phyloP scores from a whole-genome alignment of 2,888 invertebrate genomes.

The Chymomyza amoena region DNA sequence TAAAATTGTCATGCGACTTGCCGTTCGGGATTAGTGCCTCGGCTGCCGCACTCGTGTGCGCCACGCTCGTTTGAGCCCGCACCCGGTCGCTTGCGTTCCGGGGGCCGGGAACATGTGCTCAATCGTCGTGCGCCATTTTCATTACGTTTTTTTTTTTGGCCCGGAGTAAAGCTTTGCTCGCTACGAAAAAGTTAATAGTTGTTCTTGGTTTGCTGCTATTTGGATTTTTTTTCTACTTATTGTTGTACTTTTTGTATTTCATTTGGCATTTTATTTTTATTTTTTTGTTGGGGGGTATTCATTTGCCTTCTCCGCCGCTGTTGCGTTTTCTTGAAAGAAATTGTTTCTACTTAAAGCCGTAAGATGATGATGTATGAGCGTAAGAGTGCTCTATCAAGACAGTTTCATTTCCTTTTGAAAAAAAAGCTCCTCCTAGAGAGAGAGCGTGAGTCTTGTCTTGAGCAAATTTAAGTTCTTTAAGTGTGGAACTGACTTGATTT shows the following conservation, averaged over 20 bases:
- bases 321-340: not conserved
- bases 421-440: no score
- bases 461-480: no score
- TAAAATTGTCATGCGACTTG: constrained; percentile 70
- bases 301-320: no score
- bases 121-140: constrained; percentile 63
- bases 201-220: constrained; percentile 15
- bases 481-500: no score
- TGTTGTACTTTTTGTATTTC: not conserved
- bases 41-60: constrained; percentile 2
- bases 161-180: constrained; percentile 12
- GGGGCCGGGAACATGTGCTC: not conserved
- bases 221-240: not conserved
- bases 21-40: constrained; percentile 61
- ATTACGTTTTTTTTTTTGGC: constrained; percentile 52
- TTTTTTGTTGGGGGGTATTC: not conserved
- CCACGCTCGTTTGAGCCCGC: not conserved
- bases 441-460: no score
- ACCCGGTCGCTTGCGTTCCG: not conserved
- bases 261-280: not conserved
- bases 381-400: not conserved
- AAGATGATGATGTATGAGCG: not conserved
- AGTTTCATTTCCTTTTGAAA: not conserved
- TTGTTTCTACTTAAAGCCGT: constrained; percentile 1
- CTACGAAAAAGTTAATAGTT: constrained; percentile 46